phyloP scores from a whole-genome alignment of 1,140 invertebrate genomes.

The Meloidogyne hapla region DNA sequence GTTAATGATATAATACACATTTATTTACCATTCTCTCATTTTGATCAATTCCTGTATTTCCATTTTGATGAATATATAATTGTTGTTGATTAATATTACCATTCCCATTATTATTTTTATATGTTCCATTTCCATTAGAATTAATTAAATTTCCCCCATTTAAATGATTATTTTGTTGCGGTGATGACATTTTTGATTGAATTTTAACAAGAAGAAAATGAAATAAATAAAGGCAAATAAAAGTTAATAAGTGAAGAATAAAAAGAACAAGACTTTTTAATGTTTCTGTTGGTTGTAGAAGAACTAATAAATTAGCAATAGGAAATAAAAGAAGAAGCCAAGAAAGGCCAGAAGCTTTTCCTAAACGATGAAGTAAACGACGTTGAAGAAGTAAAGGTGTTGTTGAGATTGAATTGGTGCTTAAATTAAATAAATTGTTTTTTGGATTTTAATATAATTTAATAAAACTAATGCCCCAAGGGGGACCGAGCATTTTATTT shows the following conservation, averaged over 20 bases:
- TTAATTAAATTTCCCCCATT: not conserved
- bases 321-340: constrained; percentile 37
- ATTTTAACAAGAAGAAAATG: not conserved
- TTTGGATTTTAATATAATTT: no score
- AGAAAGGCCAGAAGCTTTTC: constrained; percentile 41
- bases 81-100: no score
- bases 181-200: not conserved
- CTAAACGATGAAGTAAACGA: constrained; percentile 31
- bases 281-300: constrained; percentile 26
- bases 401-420: constrained; percentile 9
- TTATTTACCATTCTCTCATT: no score
- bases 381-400: constrained; percentile 11
- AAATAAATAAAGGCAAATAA: constrained; percentile 6
- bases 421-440: not conserved
- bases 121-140: not conserved
- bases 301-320: constrained; percentile 33
- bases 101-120: no score
- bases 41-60: no score
- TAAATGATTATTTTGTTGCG: not conserved
- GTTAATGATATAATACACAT: no score
- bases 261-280: constrained; percentile 1
- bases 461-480: no score
- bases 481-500: no score
- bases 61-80: no score
- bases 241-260: not conserved